Base-by-base conservation (phyloP, 2,888 invertebrate genomes). In the Protula sp. region DNA sequence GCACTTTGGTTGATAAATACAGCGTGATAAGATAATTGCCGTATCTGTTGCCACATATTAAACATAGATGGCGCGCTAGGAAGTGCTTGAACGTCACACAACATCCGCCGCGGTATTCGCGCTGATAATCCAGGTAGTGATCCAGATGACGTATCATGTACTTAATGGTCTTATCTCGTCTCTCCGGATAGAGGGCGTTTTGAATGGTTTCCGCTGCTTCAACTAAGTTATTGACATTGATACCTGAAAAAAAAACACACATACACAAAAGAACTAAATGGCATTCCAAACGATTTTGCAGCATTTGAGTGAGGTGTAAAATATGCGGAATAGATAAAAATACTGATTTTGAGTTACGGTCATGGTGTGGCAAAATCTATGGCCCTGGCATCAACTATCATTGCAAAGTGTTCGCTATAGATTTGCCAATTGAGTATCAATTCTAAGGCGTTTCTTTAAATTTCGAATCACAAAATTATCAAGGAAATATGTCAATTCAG, bases 21-120 rank as follows among this genome's bases (percentile, higher is more conserved):
- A 83, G 77, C 19, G 81, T 74, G 22, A 82, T 78, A 45, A 84
- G 76, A 67, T 82, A 84, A 64, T 82, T 82, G 48, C 83, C 83
- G 60, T 80, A 79, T 19, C 79, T 30, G 66, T 78, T 79, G 2
- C 80, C 80, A 69, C 79, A 80, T 2, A 79, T 72, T 26, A 79
- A 74, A 59, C 77, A 79, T 61, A 78, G 74, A 61, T 77, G 75
- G 57, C 74, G 74, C 55, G 79, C 77, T 47, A 80, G 72, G 63
- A 77, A 74, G 63, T 78, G 77, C 19, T 78, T 72, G 31, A 77
- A 67, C 51, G 74, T 72, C 51, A 77, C 75, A 58, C 77, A 78
- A 60, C 79, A 78, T 19, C 80, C 78, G 1, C 77, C 74, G 30
- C 79, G 67, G 62, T 83, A 79, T 64, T 81, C 80, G 5, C 79